Percentiles rank a stretch among this genome's conserved stretches.
Conservation (phyloP, 2,113 vertebrate genomes). For the Nothoprocta perdicaria region DNA sequence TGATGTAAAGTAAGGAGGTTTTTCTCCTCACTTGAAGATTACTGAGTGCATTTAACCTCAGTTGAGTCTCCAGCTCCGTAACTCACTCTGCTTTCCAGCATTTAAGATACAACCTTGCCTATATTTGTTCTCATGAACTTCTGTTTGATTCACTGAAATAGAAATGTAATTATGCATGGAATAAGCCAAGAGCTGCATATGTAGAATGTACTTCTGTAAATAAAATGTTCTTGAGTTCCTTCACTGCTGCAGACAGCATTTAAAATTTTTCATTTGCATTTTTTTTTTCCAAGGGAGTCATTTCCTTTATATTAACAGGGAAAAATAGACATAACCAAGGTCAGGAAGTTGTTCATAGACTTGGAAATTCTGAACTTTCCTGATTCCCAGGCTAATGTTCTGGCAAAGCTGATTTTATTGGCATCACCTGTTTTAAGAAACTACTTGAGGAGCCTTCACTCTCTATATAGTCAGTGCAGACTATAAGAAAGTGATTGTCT, state of each 20-base stretch:
- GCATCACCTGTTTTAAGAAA: not conserved
- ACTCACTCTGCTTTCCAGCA: not conserved
- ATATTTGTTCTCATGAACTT: not conserved
- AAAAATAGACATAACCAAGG: not conserved
- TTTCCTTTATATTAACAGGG: not conserved
- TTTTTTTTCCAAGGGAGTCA: not conserved
- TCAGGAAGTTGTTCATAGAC: not conserved
- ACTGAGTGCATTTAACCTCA: not conserved
- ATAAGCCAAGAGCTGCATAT: not conserved
- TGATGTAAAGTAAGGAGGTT: not conserved
- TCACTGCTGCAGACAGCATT: not conserved
- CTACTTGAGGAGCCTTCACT: not conserved
- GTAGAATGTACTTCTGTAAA: not conserved
- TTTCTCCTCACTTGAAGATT: not conserved
- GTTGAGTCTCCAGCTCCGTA: not conserved
- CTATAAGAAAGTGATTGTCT: not conserved
- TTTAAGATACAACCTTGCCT: not conserved
- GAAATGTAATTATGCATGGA: not conserved
- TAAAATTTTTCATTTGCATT: too few relatives aligned
- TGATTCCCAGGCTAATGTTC: not conserved
- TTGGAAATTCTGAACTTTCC: not conserved
- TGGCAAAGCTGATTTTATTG: not conserved
- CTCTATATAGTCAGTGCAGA: not conserved
- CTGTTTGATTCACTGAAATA: not conserved
- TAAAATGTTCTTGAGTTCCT: not conserved